Evolutionary conservation across 2,113 vertebrate genomes (phyloP), one percentile per base, ranked within the genome.

Genomic region (Pundamilia nyererei): DNA sequence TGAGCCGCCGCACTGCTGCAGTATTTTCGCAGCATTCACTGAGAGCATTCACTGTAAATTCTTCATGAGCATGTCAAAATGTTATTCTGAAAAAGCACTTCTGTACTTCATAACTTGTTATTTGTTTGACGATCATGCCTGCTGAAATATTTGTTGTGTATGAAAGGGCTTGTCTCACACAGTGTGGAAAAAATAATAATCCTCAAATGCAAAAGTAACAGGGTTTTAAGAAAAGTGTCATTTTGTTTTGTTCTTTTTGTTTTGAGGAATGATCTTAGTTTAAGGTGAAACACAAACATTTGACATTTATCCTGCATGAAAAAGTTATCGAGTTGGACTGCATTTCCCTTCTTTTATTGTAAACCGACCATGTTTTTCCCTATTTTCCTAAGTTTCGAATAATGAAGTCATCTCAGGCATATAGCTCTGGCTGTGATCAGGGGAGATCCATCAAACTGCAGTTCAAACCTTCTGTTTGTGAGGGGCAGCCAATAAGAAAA

Each of bases 11-110:
- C 58, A 7, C 58, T 51, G 85, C 88, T 55, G 82, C 85, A 54
- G 47, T 45, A 47, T 91, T 89, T 86, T 85, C 68, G 35, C 68
- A 65, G 55, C 33, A 82, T 87, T 87, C 68, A 49, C 70, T 19
- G 70, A 75, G 12, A 82, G 79, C 80, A 19, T 84, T 81, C 60
- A 3, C 80, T 26, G 70, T 91, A 40, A 91, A 93, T 91, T 87
- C 70, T 87, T 81, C 53, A 91, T 86, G 83, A 89, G 81, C 38
- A 2, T 68, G 82, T 92, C 88, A 82, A 83, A 92, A 89, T 80
- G 85, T 88, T 90, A 86, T 79, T 24, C 9, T n/a, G 75, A 82
- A 87, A 84, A 56, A 26, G 12, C 80, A 80, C 84, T 42, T 91
- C 24, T 89, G 49, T 85, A 60, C 81, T 81, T 85, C 68, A 80